These are phyloP conservation scores for Zoanthus solanderi DNA, from an alignment of 92 coral and sea anemone species.

Conservation along the genomic window DNA sequence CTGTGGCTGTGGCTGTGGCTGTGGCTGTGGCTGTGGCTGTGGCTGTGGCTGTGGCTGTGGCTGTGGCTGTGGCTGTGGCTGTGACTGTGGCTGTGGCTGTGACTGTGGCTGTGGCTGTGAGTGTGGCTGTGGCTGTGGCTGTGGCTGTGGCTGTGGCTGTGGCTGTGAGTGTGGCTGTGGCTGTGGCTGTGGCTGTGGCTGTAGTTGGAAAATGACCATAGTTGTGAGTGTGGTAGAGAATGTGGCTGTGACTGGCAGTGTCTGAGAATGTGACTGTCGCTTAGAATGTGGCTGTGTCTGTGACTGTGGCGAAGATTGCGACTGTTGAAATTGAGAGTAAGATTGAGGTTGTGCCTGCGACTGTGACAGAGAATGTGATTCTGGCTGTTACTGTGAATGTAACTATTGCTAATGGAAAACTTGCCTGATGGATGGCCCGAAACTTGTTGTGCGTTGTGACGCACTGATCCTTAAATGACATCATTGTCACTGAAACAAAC, in stretches of 20 bases:
- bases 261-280: background rate
- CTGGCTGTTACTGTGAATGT: background rate
- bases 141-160: too few species aligned
- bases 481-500: slow-evolving; percentile 15
- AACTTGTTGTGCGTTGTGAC: slow-evolving; percentile 68
- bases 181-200: background rate
- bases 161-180: background rate
- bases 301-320: background rate
- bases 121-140: too few species aligned
- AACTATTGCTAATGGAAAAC: background rate
- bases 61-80: background rate
- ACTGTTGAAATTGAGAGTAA: background rate
- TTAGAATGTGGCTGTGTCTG: background rate
- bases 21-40: too few species aligned
- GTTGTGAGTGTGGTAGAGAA: background rate
- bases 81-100: background rate
- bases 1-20: too few species aligned
- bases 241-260: background rate
- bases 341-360: too few species aligned
- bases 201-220: background rate
- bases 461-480: slow-evolving; percentile 65
- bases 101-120: too few species aligned
- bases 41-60: too few species aligned
- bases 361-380: background rate
- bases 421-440: slow-evolving; percentile 69